Percentiles rank a stretch among this genome's conserved stretches.
These are phyloP conservation scores for Wasmannia auropunctata DNA, from an alignment of 1,140 invertebrate genomes.

Conservation along the genomic window DNA sequence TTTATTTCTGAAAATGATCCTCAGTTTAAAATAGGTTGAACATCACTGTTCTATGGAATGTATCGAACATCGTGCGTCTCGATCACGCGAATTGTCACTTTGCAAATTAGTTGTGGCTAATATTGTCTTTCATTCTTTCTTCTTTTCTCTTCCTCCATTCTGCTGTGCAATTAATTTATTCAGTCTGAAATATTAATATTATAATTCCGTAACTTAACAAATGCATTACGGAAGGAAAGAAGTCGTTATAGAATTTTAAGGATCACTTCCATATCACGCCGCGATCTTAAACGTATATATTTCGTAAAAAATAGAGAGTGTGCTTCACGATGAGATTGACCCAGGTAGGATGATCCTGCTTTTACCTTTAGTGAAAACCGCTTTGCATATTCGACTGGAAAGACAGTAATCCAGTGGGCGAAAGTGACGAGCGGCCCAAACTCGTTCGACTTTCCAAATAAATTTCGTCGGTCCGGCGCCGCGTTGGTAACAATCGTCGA, in stretches of 20 bases:
- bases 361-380: constrained; percentile 67
- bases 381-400: constrained; percentile 67
- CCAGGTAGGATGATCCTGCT: constrained; percentile 15
- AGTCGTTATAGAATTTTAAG: neutral
- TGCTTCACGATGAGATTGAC: neutral
- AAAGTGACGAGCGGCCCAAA: constrained; percentile 66
- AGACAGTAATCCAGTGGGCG: constrained; percentile 62
- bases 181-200: neutral
- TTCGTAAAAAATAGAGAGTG: constrained; percentile 50
- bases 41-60: no score
- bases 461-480: constrained; percentile 37
- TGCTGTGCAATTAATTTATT: neutral
- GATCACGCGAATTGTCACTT: neutral
- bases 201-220: neutral
- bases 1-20: no score
- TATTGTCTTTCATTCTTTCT: neutral
- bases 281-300: neutral
- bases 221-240: neutral
- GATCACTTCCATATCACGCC: neutral
- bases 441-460: constrained; percentile 49
- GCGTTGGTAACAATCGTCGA: neutral
- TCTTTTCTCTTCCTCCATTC: neutral
- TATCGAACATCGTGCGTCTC: neutral
- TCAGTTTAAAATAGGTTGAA: no score
- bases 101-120: no score